Percentiles rank a stretch among this genome's conserved stretches.
phyloP scores from a whole-genome alignment of 2,113 vertebrate species.

The Plestiodon gilberti region DNA sequence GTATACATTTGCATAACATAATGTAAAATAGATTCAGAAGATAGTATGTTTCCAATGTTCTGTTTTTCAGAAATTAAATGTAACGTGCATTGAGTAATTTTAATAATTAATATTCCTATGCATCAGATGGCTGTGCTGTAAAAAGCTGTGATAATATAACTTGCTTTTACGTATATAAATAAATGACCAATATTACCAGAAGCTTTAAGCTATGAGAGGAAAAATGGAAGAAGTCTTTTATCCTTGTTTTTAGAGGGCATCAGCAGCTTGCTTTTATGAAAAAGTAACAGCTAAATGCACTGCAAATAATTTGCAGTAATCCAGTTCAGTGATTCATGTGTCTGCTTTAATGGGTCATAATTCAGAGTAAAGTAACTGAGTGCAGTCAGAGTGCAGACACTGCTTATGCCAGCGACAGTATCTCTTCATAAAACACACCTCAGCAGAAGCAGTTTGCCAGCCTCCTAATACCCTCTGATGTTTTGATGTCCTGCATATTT shows the following conservation, averaged over 20 bases:
- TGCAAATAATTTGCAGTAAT: conserved; percentile 93
- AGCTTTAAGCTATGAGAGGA: conserved; percentile 76
- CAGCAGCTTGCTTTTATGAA: conserved; percentile 88
- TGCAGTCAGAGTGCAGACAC: conserved; percentile 83
- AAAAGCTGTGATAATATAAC: conserved; percentile 77
- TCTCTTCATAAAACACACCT: conserved; percentile 88
- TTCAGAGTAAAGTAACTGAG: conserved; percentile 86
- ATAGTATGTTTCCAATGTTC: conserved; percentile 6
- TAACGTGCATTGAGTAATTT: conserved; percentile 51
- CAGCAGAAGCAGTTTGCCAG: conserved; percentile 84
- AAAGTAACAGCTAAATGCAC: conserved; percentile 91
- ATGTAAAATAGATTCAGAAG: conserved; percentile 38
- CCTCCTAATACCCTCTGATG: conserved; percentile 86
- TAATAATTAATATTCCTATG: conserved; percentile 72
- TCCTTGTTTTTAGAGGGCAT: conserved; percentile 87
- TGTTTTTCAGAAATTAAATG: conserved; percentile 57
- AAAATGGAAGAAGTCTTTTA: conserved; percentile 85
- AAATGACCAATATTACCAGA: conserved; percentile 79
- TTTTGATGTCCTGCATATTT: conserved; percentile 93
- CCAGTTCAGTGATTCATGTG: conserved; percentile 90
- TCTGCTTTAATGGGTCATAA: conserved; percentile 89
- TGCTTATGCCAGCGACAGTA: conserved; percentile 83
- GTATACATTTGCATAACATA: conserved; percentile 18
- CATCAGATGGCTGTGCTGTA: conserved; percentile 71
- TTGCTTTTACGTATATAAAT: conserved; percentile 81